A percentile compares a stretch with the other conserved stretches of the same genome.
Conservation (phyloP, 1,140 invertebrate species). For the Myzus persicae region DNA sequence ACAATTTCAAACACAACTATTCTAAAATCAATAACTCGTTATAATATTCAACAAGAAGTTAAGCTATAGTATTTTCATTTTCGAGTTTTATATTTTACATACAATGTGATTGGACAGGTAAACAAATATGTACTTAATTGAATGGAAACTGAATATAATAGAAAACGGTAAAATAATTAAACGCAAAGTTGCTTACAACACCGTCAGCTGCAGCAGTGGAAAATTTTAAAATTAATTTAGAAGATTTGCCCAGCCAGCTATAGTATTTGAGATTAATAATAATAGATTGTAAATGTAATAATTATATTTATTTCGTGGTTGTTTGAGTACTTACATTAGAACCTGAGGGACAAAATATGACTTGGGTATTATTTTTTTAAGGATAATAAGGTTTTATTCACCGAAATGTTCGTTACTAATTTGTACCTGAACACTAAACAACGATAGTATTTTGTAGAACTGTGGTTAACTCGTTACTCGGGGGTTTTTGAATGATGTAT, state of each 20-base stretch:
- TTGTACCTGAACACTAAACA: neutral
- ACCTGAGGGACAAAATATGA: neutral
- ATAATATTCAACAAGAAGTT: neutral
- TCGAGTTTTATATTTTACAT: neutral
- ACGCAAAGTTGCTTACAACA: neutral
- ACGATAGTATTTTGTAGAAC: neutral
- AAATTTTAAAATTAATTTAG: conserved; percentile 22
- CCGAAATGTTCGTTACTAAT: neutral
- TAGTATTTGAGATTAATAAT: neutral
- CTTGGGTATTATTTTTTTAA: neutral
- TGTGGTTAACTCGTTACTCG: neutral
- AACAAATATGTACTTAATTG: neutral
- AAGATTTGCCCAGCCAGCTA: neutral
- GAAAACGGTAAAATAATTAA: neutral
- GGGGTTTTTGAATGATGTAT: neutral
- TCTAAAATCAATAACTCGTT: neutral
- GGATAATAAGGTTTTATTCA: neutral
- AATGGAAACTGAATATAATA: neutral
- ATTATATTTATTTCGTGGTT: neutral
- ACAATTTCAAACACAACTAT: neutral
- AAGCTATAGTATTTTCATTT: neutral
- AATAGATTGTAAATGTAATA: neutral
- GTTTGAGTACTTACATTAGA: neutral
- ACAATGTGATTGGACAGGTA: neutral
- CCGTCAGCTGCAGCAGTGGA: neutral